Conservation (phyloP, 2,888 invertebrate species). For the Pseudoips prasinana region DNA sequence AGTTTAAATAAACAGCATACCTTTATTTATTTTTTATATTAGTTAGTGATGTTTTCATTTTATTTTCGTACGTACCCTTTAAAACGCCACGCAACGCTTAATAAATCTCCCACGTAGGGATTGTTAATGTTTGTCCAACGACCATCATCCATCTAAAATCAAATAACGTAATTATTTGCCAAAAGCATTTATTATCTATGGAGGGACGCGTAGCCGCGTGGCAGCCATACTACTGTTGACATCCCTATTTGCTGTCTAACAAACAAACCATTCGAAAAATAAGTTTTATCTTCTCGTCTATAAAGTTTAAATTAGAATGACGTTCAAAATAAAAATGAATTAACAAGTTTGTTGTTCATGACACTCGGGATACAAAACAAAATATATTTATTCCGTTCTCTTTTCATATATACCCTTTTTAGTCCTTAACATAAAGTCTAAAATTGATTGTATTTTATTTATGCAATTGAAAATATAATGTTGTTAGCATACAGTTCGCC, state of each 20-base stretch:
- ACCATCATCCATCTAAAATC: conserved; percentile 79
- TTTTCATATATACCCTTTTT: conserved; percentile 11
- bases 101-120: conserved; percentile 66
- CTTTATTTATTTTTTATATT: no score
- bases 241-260: conserved; percentile 20
- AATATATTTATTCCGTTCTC: neutral
- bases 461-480: neutral
- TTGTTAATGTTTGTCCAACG: conserved; percentile 59
- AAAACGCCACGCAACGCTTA: conserved; percentile 14
- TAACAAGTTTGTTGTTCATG: conserved; percentile 12
- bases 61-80: no score
- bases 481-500: conserved; percentile 40
- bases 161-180: conserved; percentile 79
- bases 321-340: conserved; percentile 3
- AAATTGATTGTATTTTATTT: conserved; percentile 9
- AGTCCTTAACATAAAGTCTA: conserved; percentile 2
- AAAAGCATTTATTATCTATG: conserved; percentile 76
- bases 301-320: conserved; percentile 4
- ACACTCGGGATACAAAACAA: conserved; percentile 16
- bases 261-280: conserved; percentile 2
- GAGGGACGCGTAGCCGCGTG: conserved; percentile 70
- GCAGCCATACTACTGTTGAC: conserved; percentile 39
- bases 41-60: no score
- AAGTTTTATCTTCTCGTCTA: neutral
- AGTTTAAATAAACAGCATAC: no score